Evolutionary conservation across 2,797 vertebrate genomes (phyloP), one percentile per base, ranked within the genome.

Genomic region (Pseudomugil tenellus): DNA sequence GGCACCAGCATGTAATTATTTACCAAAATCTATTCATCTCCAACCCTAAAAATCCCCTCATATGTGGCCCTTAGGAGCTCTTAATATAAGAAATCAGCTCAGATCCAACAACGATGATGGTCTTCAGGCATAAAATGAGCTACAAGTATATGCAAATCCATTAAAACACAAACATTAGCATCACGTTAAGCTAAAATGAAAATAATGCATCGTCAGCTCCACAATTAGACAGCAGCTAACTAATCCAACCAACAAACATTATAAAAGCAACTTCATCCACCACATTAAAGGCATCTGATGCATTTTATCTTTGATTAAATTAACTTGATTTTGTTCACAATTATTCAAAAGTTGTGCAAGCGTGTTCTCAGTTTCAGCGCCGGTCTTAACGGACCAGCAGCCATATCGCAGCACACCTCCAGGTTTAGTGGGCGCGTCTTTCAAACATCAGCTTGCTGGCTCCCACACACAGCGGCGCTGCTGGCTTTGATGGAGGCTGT

Each of bases 361-460:
- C 6, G 29, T 34, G 35, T 28, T 17, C 21, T 28, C 71, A 17
- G n/a, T n/a, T n/a, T 1, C 8, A 14, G 34, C 14, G 25, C 49
- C 17, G 10, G 41, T 53, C 17, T 37, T 29, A 84, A 80, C 34
- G 25, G 77, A 32, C 67, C 70, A 51, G 67, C 58, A 21, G 63
- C 68, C 56, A 52, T 63, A 57, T 77, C 61, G 1, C 63, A 72
- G 74, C 61, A 51, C 74, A 78, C 53, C 62, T 69, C 26, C 69
- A 19, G 31, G 25, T 25, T 17, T 54, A 81, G 75, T 39, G 72
- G 67, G 59, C 35, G 78, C 89, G 84, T 91, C 88, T 89, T 91
- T 91, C 79, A 91, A 92, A 91, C 76, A 52, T 72, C 77, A 58
- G 75, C 57, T 19, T 46, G 41, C 12, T 53, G 1, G 58, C 53